These are phyloP conservation scores for Lemur catta DNA, from an alignment of 2,797 vertebrate genomes.

Conservation along the genomic window DNA sequence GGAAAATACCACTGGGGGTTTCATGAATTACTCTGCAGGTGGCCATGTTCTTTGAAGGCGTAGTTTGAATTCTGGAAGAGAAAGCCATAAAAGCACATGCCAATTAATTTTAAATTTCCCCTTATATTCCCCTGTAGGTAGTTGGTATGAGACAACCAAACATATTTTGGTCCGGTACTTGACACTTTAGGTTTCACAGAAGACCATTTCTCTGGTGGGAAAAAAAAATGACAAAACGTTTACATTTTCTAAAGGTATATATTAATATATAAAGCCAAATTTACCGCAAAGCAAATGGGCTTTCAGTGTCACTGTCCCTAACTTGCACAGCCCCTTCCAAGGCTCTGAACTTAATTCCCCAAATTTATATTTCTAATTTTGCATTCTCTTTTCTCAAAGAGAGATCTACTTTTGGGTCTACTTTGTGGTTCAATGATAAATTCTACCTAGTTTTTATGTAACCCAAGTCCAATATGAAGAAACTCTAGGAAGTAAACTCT, in stretches of 20 bases:
- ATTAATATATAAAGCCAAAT: neutral
- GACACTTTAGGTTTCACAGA: neutral
- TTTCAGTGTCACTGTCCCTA: neutral
- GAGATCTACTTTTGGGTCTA: neutral
- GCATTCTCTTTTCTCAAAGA: neutral
- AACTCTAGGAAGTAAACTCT: neutral
- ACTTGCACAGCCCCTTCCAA: neutral
- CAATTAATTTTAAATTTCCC: neutral
- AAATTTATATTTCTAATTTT: constrained; percentile 6
- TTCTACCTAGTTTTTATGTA: neutral
- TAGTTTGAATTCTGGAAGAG: neutral
- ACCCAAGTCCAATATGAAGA: neutral
- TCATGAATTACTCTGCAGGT: too few species aligned
- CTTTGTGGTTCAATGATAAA: neutral
- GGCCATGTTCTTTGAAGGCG: neutral
- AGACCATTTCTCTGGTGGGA: neutral
- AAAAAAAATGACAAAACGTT: neutral
- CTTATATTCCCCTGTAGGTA: neutral
- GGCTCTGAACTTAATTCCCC: neutral
- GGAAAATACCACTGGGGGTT: neutral
- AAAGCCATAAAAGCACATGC: neutral
- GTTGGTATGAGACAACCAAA: neutral
- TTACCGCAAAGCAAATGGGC: neutral
- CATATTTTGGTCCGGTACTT: neutral
- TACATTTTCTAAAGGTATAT: neutral